Evolutionary conservation across 1,140 invertebrate genomes (phyloP), one percentile per base, ranked within the genome.

Genomic region (Gerris buenoi): DNA sequence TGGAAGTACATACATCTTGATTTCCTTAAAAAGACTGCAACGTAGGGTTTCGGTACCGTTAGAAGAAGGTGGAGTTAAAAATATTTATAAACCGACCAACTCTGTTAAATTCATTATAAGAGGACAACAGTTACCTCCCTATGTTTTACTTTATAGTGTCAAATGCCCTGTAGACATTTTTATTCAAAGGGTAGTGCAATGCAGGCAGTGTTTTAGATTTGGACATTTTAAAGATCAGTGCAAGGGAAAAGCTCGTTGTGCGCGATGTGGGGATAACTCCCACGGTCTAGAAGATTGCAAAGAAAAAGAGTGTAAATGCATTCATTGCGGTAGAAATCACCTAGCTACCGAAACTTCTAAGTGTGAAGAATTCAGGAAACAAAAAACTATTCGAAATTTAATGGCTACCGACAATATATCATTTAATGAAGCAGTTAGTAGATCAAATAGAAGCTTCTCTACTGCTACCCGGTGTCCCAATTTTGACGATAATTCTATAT

Each of bases 341-440:
- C 18, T 18, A 10, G 33, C 33, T 46, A 18, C 33, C 18, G 33
- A 46, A 10, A 46, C 5, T 10, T 5, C 5, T 33, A 66, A 58
- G 22, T 1, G 67, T 64, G 67, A 68, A 56, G 28, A 58, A 77
- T 79, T 76, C 79, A 77, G 73, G 75, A 46, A 18, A 46, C 33
- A 46, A 46, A 46, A 46, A 46, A 10, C 33, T 46, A 46, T 46
- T 46, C 5, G 18, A 46, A 46, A 46, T 46, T 10, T 46, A 46
- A 46, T 46, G 33, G 33, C 33, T 18, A 46, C 5, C 18, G 33
- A 46, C 5, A 46, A 46, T 46, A 46, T 46, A 18, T 46, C 33
- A 46, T 46, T 10, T 18, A 46, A 46, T 46, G 33, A 46, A 46
- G 33, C 33, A 18, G 33, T 10, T 46, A 46, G 5, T 5, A 46